A percentile compares a stretch with the other conserved stretches of the same genome.
These are phyloP conservation scores for Drosophila ustulata DNA, from an alignment of 2,888 invertebrate species.

Conservation along the genomic window DNA sequence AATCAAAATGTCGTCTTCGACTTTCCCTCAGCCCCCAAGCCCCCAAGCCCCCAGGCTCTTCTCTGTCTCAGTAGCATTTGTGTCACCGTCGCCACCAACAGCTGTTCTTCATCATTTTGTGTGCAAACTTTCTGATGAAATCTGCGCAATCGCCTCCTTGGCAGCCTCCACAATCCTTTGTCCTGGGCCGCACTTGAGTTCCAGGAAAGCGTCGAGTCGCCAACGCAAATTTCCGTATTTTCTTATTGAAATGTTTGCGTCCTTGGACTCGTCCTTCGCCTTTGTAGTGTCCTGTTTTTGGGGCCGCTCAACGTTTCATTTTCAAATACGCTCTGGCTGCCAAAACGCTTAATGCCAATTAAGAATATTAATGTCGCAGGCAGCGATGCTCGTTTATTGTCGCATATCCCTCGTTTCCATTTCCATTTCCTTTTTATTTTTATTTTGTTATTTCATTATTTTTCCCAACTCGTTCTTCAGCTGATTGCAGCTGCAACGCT, in stretches of 20 bases:
- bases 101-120: slow-evolving; percentile 43
- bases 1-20: slow-evolving; percentile 31
- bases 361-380: slow-evolving; percentile 76
- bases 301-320: slow-evolving; percentile 21
- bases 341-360: slow-evolving; percentile 73
- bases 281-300: slow-evolving; percentile 2
- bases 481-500: slow-evolving; percentile 14
- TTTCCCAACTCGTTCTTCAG: slow-evolving; percentile 1
- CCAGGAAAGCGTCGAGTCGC: slow-evolving; percentile 19
- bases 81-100: slow-evolving; percentile 24
- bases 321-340: slow-evolving; percentile 39
- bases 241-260: slow-evolving; percentile 53
- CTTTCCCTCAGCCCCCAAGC: background rate
- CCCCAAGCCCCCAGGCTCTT: background rate
- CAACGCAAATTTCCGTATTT: slow-evolving; percentile 43
- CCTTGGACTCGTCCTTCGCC: slow-evolving; percentile 25
- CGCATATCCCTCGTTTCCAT: background rate
- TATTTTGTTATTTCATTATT: slow-evolving; percentile 3
- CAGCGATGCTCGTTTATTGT: slow-evolving; percentile 54
- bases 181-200: background rate
- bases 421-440: background rate
- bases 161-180: background rate
- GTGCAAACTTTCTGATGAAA: slow-evolving; percentile 62
- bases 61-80: too few relatives aligned
- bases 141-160: slow-evolving; percentile 32